These are phyloP conservation scores for Zaprionus ornatus DNA, from an alignment of 1,140 invertebrate species.

Conservation along the genomic window DNA sequence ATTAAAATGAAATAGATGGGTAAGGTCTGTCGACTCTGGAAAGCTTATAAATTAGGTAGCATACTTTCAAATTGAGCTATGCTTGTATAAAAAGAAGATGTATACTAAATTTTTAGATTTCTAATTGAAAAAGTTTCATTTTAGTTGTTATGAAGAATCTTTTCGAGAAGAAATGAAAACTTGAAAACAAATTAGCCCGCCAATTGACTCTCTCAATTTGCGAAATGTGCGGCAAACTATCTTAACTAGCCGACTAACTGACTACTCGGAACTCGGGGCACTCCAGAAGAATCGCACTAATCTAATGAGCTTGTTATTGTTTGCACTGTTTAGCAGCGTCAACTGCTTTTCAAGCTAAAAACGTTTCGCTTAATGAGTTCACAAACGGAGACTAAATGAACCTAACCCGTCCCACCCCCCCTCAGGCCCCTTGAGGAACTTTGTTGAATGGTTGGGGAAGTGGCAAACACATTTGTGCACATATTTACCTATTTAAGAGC, in stretches of 20 bases:
- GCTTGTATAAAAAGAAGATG: background rate
- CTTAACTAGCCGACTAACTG: slow-evolving; percentile 10
- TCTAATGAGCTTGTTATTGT: slow-evolving; percentile 57
- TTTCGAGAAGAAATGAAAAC: background rate
- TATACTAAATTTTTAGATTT: background rate
- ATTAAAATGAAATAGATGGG: background rate
- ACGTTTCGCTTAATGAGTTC: slow-evolving; percentile 58
- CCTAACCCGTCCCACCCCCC: background rate
- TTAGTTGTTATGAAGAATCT: background rate
- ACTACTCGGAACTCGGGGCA: slow-evolving; percentile 37
- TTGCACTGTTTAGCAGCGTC: slow-evolving; percentile 52
- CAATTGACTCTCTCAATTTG: background rate
- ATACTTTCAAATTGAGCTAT: background rate
- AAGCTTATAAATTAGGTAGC: background rate
- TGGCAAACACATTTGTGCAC: slow-evolving; percentile 64
- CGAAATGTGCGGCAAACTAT: slow-evolving; percentile 9
- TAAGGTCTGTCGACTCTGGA: background rate
- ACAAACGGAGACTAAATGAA: slow-evolving; percentile 30
- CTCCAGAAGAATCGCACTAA: slow-evolving; percentile 44
- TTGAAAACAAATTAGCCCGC: background rate
- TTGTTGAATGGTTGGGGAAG: slow-evolving; percentile 21
- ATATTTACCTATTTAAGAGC: slow-evolving; percentile 73
- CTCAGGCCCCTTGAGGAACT: background rate
- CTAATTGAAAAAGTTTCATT: background rate
- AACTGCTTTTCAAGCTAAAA: slow-evolving; percentile 55